phyloP scores from a whole-genome alignment of 2,888 invertebrate genomes.

The Trissolcus brochymenae region DNA sequence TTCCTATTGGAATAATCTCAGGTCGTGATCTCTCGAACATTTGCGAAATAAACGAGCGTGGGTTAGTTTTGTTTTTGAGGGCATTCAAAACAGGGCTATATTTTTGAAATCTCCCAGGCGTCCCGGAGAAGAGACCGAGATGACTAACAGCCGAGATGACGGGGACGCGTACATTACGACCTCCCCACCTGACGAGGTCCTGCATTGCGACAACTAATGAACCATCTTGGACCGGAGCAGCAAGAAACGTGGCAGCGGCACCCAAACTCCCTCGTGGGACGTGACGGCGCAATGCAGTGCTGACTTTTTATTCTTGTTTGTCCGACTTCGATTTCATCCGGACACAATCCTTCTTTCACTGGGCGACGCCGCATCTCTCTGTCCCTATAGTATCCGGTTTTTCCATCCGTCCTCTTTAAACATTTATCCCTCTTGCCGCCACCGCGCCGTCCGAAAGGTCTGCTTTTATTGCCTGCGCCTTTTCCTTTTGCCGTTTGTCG shows the following conservation, averaged over 20 bases:
- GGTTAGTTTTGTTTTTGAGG: background rate
- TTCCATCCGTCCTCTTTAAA: slow-evolving; percentile 28
- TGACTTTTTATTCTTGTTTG: slow-evolving; percentile 52
- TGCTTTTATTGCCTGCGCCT: slow-evolving; percentile 46
- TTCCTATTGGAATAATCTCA: slow-evolving; percentile 49
- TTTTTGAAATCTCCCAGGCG: slow-evolving; percentile 63
- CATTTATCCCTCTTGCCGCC: slow-evolving; percentile 28
- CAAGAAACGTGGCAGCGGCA: slow-evolving; percentile 57
- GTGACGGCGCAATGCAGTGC: slow-evolving; percentile 76
- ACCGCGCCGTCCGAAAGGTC: background rate
- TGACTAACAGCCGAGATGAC: slow-evolving; percentile 48
- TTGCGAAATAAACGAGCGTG: slow-evolving; percentile 35
- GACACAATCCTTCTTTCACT: slow-evolving; percentile 40
- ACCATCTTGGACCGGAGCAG: slow-evolving; percentile 73
- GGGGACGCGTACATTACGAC: slow-evolving; percentile 37
- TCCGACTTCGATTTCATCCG: slow-evolving; percentile 51
- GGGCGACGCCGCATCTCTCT: slow-evolving; percentile 1
- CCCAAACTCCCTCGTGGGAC: slow-evolving; percentile 73
- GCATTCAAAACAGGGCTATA: slow-evolving; percentile 66
- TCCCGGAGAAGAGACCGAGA: slow-evolving; percentile 54
- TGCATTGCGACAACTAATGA: slow-evolving; percentile 77
- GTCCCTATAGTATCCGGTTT: slow-evolving; percentile 8
- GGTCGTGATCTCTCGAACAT: slow-evolving; percentile 35
- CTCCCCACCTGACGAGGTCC: slow-evolving; percentile 65
- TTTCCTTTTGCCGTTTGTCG: slow-evolving; percentile 23